Conservation (phyloP, 2,113 vertebrate genomes). For the Gymnocephalus cernua region DNA sequence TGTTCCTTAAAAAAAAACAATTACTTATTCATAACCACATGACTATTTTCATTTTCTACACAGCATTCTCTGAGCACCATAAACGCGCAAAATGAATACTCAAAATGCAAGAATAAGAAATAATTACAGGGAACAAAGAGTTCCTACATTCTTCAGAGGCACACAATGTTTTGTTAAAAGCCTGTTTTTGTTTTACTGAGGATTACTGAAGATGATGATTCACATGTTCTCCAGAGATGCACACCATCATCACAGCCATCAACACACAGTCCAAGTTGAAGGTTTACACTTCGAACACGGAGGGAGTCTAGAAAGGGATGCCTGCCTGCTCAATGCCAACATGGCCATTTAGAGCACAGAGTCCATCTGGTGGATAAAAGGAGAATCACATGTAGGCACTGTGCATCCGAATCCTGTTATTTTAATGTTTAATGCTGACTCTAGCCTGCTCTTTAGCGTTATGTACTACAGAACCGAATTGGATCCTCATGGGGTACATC, state of each 20-base stretch:
- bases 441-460: slow-evolving; percentile 1
- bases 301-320: slow-evolving; percentile 40
- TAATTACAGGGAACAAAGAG: slow-evolving; percentile 27
- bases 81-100: slow-evolving; percentile 58
- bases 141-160: not conserved
- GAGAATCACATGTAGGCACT: slow-evolving; percentile 32
- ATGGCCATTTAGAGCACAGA: slow-evolving; percentile 59
- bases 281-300: slow-evolving; percentile 48
- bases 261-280: slow-evolving; percentile 44
- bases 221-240: slow-evolving; percentile 31
- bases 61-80: slow-evolving; percentile 17
- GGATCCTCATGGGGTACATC: slow-evolving; percentile 27
- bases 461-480: slow-evolving; percentile 22
- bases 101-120: slow-evolving; percentile 36
- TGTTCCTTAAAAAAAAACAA: slow-evolving; percentile 64
- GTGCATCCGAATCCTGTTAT: slow-evolving; percentile 3
- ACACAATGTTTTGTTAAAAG: slow-evolving; percentile 16
- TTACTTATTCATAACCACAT: slow-evolving; percentile 76
- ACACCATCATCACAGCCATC: slow-evolving; percentile 26
- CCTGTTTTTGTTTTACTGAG: slow-evolving; percentile 24
- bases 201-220: slow-evolving; percentile 12
- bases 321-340: slow-evolving; percentile 17
- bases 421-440: slow-evolving; percentile 21
- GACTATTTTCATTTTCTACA: slow-evolving; percentile 55
- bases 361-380: slow-evolving; percentile 73